Conservation (phyloP, 2,888 invertebrate genomes). For the Sceliomorpha sp. region DNA sequence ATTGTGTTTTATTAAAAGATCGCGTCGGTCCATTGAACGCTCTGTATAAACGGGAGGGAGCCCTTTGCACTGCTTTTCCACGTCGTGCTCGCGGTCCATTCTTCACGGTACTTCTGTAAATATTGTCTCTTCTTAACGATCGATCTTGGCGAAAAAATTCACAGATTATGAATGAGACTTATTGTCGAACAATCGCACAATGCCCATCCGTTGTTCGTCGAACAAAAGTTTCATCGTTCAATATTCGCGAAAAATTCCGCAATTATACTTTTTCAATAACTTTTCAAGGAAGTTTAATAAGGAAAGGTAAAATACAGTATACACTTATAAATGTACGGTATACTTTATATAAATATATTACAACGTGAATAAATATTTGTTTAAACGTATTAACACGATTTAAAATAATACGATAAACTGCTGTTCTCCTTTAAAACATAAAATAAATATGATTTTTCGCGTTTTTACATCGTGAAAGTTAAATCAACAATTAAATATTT, state of each 20-base stretch:
- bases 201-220: background rate
- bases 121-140: constrained; percentile 22
- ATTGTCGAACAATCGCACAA: background rate
- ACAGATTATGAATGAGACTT: background rate
- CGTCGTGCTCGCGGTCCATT: constrained; percentile 78
- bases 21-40: constrained; percentile 81
- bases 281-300: too few species aligned
- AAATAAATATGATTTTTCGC: too few species aligned
- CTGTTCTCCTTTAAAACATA: background rate
- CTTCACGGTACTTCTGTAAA: constrained; percentile 63
- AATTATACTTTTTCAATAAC: too few species aligned
- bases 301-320: too few species aligned
- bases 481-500: constrained; percentile 4
- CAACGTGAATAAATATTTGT: background rate
- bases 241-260: too few species aligned
- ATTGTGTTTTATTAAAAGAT: constrained; percentile 80
- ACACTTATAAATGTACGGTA: too few species aligned
- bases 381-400: background rate
- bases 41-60: constrained; percentile 86
- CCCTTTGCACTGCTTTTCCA: constrained; percentile 86
- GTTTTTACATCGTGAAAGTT: too few species aligned
- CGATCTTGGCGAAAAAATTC: too few species aligned
- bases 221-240: background rate
- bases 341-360: too few species aligned
- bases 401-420: background rate